A percentile compares a stretch with the other conserved stretches of the same genome.
Evolutionary conservation across 2,888 invertebrate species (phyloP).

Genomic region (Drymonia ruficornis): DNA sequence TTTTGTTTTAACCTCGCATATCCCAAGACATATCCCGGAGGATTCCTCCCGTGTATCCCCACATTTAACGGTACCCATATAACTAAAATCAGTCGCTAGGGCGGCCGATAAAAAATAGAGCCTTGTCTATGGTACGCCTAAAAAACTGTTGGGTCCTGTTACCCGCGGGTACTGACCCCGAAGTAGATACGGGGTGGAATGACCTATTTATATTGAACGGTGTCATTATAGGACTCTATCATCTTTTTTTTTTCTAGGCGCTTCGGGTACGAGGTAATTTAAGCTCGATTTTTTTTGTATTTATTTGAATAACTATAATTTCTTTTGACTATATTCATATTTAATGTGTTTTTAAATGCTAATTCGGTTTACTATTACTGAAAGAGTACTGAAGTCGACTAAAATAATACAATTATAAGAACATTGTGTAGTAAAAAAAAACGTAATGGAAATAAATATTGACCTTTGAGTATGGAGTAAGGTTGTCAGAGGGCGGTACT

Average conservation of each 20-base stretch:
- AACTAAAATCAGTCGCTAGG: constrained; percentile 75
- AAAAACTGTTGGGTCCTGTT: constrained; percentile 80
- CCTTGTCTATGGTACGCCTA: constrained; percentile 53
- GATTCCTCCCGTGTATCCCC: constrained; percentile 42
- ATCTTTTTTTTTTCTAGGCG: constrained; percentile 37
- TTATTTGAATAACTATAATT: neutral
- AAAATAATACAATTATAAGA: too few relatives aligned
- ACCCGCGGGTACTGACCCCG: constrained; percentile 73
- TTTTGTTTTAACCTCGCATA: constrained; percentile 13
- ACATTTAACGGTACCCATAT: constrained; percentile 75
- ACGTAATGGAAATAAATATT: too few relatives aligned
- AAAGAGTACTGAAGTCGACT: too few relatives aligned
- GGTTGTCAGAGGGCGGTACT: too few relatives aligned
- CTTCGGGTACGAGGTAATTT: constrained; percentile 13
- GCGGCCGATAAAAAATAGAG: constrained; percentile 78
- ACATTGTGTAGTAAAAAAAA: too few relatives aligned
- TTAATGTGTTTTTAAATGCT: too few relatives aligned
- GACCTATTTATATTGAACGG: constrained; percentile 80
- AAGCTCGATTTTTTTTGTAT: neutral
- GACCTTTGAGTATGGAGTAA: too few relatives aligned
- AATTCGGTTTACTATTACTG: too few relatives aligned
- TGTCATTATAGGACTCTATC: constrained; percentile 63
- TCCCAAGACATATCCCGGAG: constrained; percentile 50
- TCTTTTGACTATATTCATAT: too few relatives aligned
- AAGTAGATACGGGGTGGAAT: constrained; percentile 68